Conservation (phyloP, 2,888 invertebrate genomes). For the Camptogramma bilineatum region DNA sequence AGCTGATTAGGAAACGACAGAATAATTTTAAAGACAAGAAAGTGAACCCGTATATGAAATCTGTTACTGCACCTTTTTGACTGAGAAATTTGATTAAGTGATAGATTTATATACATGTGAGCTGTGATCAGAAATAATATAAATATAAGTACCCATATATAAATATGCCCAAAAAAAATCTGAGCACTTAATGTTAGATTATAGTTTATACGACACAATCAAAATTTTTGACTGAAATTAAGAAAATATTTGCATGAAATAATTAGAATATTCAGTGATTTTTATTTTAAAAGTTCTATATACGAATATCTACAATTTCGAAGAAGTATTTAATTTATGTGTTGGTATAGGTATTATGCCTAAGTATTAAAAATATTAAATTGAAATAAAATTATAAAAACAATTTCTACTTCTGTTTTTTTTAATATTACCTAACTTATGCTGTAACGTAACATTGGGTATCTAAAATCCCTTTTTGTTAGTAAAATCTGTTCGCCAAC, state of each 20-base stretch:
- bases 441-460: too few species aligned
- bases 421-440: too few species aligned
- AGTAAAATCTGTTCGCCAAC: too few species aligned
- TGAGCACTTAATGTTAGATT: too few species aligned
- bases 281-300: background rate
- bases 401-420: too few species aligned
- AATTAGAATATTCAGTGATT: background rate
- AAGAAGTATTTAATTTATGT: background rate
- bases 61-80: conserved; percentile 10
- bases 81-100: too few species aligned
- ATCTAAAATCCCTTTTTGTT: too few species aligned
- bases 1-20: conserved; percentile 69
- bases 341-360: background rate
- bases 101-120: background rate
- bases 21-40: conserved; percentile 63
- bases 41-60: conserved; percentile 21
- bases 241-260: background rate
- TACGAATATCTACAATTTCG: background rate
- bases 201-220: background rate
- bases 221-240: background rate
- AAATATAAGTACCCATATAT: too few species aligned
- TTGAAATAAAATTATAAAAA: background rate
- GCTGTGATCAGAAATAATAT: background rate
- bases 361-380: background rate
- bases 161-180: too few species aligned